A percentile compares a stretch with the other conserved stretches of the same genome.
Evolutionary conservation across 2,888 invertebrate species (phyloP).

Genomic region (Orthosia incerta): DNA sequence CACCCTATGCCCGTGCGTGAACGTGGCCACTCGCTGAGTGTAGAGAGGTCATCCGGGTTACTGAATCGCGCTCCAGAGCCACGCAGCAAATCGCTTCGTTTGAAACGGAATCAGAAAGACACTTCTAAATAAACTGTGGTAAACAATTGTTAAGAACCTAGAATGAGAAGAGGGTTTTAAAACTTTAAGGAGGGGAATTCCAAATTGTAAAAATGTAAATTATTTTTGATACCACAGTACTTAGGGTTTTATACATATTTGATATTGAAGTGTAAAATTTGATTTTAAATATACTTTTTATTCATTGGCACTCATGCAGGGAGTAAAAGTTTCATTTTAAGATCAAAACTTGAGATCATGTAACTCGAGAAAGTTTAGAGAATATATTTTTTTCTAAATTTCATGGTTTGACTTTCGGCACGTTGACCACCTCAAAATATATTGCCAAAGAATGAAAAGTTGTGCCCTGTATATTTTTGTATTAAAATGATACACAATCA

Average conservation of each 20-base stretch:
- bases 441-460: not conserved
- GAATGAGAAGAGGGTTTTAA: slow-evolving; percentile 1
- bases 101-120: slow-evolving; percentile 77
- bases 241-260: slow-evolving; percentile 60
- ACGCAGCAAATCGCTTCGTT: slow-evolving; percentile 85
- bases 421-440: not conserved
- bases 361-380: too few species aligned
- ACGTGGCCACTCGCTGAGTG: slow-evolving; percentile 82
- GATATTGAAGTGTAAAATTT: slow-evolving; percentile 29
- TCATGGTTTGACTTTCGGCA: too few species aligned
- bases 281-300: not conserved
- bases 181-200: slow-evolving; percentile 17
- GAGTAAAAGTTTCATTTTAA: too few species aligned
- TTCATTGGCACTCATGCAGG: not conserved
- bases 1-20: slow-evolving; percentile 75
- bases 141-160: slow-evolving; percentile 39
- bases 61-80: slow-evolving; percentile 77
- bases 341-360: too few species aligned
- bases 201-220: slow-evolving; percentile 59
- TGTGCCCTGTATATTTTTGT: not conserved
- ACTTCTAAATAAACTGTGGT: slow-evolving; percentile 66
- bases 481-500: not conserved
- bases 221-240: slow-evolving; percentile 75
- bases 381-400: too few species aligned
- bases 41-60: slow-evolving; percentile 79